Base-by-base conservation (phyloP, 2,888 invertebrate species). In the Allolobophora icterica region DNA sequence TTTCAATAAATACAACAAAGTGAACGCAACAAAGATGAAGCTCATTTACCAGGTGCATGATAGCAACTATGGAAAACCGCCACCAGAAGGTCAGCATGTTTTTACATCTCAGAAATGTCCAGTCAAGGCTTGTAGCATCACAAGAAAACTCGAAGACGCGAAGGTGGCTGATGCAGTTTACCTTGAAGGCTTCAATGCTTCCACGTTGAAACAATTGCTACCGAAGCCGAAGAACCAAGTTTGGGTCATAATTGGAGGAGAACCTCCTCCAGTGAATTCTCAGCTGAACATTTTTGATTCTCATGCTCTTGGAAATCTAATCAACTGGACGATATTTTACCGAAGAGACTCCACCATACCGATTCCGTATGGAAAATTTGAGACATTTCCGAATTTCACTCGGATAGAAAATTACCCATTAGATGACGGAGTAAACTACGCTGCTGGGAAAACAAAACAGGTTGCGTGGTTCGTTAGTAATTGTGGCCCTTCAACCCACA, bases 401-500 rank as follows among this genome's bases (percentile, higher is more conserved):
- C 21, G n/a, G n/a, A n/a, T 89, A 33, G 24, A 45, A 4, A 40
- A 71, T 15, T 84, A 90, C 6, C 92, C 91, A 3, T 30, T 89
- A 30, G 84, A 83, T 6, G 90, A 91, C n/a, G 30, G 30, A 15
- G 42, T 89, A 58, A 92, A 93, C 92, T 93, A 91, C 89, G 92
- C 92, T 58, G 97, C 98, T 0, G 98, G 90, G 94, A 99, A 99
- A 95, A 98, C 98, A 84, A 98, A 97, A 96, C 97, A 97, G 97
- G 95, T 99, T 15, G 99, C 99, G 91, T 99, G 99, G 99, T 99
- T 99, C 96, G 99, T 99, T 91, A 99, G 98, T 58, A 99, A 99
- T 96, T 99, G 99, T 95, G 98, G 97, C 92, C 33, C 97, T 92
- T 98, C 97, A 92, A 98, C 99, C 6, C 96, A 98, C 91, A 99